Conservation (phyloP, 2,113 vertebrate species). For the Crypturellus undulatus region DNA sequence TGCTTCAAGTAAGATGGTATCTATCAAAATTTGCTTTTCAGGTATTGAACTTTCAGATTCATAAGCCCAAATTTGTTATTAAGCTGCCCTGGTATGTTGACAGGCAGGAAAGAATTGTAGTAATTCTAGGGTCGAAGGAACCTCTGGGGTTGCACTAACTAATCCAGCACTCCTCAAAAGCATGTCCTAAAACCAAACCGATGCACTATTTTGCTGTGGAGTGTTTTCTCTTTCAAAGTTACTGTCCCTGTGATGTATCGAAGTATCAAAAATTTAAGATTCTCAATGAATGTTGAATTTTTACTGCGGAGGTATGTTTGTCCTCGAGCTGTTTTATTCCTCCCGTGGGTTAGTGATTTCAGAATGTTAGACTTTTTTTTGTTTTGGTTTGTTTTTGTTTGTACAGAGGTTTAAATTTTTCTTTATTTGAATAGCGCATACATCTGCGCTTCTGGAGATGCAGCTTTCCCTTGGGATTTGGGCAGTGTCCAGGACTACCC, state of each 20-base stretch:
- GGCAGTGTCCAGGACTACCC: fast-evolving
- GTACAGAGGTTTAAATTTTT: not conserved
- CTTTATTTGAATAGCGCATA: not conserved
- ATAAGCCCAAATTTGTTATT: not conserved
- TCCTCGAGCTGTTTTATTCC: not conserved
- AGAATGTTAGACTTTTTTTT: not conserved
- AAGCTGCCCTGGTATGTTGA: not conserved
- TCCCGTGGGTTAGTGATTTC: not conserved
- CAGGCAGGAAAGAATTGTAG: not conserved
- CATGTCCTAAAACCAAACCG: not conserved
- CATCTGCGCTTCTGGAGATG: not conserved
- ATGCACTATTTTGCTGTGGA: not conserved
- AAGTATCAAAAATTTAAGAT: not conserved
- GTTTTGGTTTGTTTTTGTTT: not conserved
- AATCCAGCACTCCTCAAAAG: not conserved
- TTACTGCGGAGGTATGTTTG: not conserved
- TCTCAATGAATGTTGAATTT: not conserved
- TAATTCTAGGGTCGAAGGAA: not conserved
- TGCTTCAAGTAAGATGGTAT: not conserved
- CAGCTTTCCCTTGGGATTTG: not conserved
- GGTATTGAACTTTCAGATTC: not conserved
- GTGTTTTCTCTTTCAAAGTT: not conserved
- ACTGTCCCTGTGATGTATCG: not conserved
- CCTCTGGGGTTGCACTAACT: not conserved
- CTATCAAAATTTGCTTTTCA: too few species aligned